Conservation (phyloP, 30 jellyfish, hydroid and myxozoan genomes). For the Hydractinia echinata region DNA sequence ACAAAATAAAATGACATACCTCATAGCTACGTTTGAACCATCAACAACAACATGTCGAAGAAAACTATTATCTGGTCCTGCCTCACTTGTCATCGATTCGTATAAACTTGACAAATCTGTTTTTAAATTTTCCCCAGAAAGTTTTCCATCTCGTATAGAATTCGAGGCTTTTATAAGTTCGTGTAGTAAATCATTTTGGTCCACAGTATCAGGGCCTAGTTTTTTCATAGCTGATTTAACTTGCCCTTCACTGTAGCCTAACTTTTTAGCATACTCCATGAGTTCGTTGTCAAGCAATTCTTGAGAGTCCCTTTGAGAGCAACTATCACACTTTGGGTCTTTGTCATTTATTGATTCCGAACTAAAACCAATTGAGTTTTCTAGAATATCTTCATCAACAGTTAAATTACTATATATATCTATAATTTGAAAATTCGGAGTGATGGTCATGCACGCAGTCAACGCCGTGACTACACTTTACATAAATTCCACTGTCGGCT, state of each 20-base stretch:
- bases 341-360: conserved; percentile 11
- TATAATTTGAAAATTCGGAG: conserved; percentile 18
- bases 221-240: conserved; percentile 93
- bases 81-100: conserved; percentile 17
- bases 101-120: conserved; percentile 23
- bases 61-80: conserved; percentile 49
- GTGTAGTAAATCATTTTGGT: conserved; percentile 80
- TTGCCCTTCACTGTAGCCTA: conserved; percentile 89
- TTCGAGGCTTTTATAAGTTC: conserved; percentile 90
- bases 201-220: conserved; percentile 81
- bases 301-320: conserved; percentile 15
- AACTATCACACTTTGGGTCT: conserved; percentile 27
- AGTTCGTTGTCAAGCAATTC: conserved; percentile 55
- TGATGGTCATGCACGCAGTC: conserved; percentile 30
- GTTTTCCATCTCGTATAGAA: conserved; percentile 44
- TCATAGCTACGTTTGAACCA: conserved; percentile 98
- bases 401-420: conserved; percentile 24
- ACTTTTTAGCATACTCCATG: conserved; percentile 88
- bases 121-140: background rate
- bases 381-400: conserved; percentile 32
- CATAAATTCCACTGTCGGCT: conserved; percentile 36
- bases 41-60: conserved; percentile 89
- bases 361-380: background rate
- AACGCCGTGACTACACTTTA: conserved; percentile 32
- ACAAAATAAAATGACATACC: conserved; percentile 44